Conservation (phyloP, 2,888 invertebrate genomes). For the Colostygia pectinataria region DNA sequence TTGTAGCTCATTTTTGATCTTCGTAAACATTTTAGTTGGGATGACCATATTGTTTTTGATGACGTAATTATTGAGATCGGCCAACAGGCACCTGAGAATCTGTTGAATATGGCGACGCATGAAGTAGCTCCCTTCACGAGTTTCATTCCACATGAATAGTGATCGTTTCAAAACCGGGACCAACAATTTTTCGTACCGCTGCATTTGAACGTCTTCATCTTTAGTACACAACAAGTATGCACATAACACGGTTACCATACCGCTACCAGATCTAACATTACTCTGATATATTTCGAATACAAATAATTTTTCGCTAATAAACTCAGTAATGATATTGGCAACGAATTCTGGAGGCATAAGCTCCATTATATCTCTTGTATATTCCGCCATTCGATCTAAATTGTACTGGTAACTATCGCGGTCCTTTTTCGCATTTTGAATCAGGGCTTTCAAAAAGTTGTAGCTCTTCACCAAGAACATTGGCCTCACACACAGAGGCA, state of each 20-base stretch:
- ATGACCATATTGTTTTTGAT: conserved; percentile 38
- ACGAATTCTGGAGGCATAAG: conserved; percentile 50
- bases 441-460: conserved; percentile 50
- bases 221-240: conserved; percentile 49
- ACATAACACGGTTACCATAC: conserved; percentile 43
- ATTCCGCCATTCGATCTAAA: conserved; percentile 35
- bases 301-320: conserved; percentile 43
- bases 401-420: conserved; percentile 33
- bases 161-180: conserved; percentile 48
- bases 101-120: conserved; percentile 37
- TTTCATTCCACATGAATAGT: conserved; percentile 44
- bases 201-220: conserved; percentile 46
- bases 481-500: conserved; percentile 47
- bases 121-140: conserved; percentile 30
- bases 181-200: conserved; percentile 50
- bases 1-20: conserved; percentile 43
- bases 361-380: conserved; percentile 51
- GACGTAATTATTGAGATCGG: conserved; percentile 43
- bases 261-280: conserved; percentile 14
- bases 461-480: conserved; percentile 55
- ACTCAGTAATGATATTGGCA: conserved; percentile 46
- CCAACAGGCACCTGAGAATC: conserved; percentile 41
- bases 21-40: conserved; percentile 45
- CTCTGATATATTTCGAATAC: conserved; percentile 26
- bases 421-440: conserved; percentile 34